A percentile compares a stretch with the other conserved stretches of the same genome.
Conservation (phyloP, 2,797 vertebrate species). For the Clangula hyemalis region DNA sequence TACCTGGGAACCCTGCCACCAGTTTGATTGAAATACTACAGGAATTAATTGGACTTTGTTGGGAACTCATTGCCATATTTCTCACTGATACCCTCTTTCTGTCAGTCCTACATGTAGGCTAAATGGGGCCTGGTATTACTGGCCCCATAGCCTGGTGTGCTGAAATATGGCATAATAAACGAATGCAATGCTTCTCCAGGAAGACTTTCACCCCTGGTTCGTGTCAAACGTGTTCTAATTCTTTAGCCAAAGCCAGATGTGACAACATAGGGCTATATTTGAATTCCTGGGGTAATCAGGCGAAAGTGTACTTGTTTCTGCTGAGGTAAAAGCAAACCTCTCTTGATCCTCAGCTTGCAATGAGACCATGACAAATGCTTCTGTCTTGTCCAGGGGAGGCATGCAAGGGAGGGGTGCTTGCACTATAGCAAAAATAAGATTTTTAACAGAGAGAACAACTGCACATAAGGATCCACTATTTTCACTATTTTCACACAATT, state of each 20-base stretch:
- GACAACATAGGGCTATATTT: not conserved
- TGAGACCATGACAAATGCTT: not conserved
- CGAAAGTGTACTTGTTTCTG: not conserved
- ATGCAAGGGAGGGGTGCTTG: not conserved
- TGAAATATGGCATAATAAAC: not conserved
- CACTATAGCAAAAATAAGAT: not conserved
- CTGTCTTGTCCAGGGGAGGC: not conserved
- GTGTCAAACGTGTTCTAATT: not conserved
- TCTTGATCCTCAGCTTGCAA: not conserved
- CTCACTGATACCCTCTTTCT: not conserved
- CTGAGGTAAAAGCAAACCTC: not conserved
- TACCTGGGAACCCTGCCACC: not conserved
- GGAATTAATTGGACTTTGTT: not conserved
- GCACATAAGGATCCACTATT: not conserved
- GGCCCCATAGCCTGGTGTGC: not conserved
- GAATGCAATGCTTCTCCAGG: not conserved
- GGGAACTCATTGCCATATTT: not conserved
- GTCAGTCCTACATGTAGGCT: not conserved
- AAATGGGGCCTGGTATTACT: not conserved
- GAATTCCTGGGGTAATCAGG: not conserved
- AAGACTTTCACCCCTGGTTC: not conserved
- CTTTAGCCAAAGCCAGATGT: not conserved
- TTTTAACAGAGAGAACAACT: not conserved
- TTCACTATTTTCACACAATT: not conserved
- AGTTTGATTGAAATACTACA: not conserved